phyloP scores from a whole-genome alignment of 1,140 invertebrate species.

The Vollenhovia emeryi region DNA sequence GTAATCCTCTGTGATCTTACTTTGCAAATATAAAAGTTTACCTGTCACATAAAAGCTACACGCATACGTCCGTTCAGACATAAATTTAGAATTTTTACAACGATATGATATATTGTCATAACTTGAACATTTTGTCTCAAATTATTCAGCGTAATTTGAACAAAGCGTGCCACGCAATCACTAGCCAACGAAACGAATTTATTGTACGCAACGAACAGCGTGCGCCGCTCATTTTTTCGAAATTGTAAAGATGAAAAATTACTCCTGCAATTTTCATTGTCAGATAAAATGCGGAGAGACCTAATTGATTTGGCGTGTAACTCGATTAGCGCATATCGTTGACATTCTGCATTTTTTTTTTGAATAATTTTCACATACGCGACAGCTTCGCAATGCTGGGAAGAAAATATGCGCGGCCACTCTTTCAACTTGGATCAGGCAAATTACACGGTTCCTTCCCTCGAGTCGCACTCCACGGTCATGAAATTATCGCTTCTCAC shows the following conservation, averaged over 20 bases:
- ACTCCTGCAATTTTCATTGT: constrained; percentile 4
- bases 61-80: background rate
- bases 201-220: background rate
- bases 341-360: background rate
- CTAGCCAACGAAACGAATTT: background rate
- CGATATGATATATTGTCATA: background rate
- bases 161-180: background rate
- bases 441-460: background rate
- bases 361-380: background rate
- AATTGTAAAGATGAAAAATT: background rate
- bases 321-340: background rate
- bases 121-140: background rate
- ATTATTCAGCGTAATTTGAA: constrained; percentile 17
- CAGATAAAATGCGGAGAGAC: background rate
- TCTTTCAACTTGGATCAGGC: background rate
- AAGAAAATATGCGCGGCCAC: too few species aligned
- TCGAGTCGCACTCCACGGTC: background rate
- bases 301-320: background rate
- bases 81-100: constrained; percentile 5
- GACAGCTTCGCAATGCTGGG: background rate
- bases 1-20: constrained; percentile 24
- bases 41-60: background rate
- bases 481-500: constrained; percentile 19
- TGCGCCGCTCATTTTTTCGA: background rate
- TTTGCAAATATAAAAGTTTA: constrained; percentile 27